These are phyloP conservation scores for Hippopotamyrus pictus DNA, from an alignment of 2,797 vertebrate species.

Conservation along the genomic window DNA sequence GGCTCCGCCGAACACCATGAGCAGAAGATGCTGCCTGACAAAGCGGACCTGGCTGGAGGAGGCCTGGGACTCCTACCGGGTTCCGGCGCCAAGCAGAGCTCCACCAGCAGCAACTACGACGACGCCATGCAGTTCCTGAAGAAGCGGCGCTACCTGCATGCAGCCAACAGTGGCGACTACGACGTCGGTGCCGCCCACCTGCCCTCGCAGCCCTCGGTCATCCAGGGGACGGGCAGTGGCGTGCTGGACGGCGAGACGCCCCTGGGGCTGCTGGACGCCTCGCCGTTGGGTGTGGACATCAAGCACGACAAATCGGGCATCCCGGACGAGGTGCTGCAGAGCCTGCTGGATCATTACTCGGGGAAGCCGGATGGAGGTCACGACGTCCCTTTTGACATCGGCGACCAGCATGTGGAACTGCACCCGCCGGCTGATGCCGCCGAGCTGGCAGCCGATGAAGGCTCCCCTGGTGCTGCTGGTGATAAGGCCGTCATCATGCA, in stretches of 20 bases:
- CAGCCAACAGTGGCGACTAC: constrained; percentile 70
- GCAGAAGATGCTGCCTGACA: constrained; percentile 67
- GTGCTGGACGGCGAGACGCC: constrained; percentile 76
- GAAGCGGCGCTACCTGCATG: constrained; percentile 91
- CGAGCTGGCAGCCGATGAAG: constrained; percentile 68
- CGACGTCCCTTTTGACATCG: constrained; percentile 78
- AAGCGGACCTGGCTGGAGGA: constrained; percentile 71
- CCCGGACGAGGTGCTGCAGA: constrained; percentile 94
- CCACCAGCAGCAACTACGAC: constrained; percentile 82
- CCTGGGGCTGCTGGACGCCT: constrained; percentile 75
- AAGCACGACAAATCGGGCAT: constrained; percentile 91
- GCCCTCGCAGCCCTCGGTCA: constrained; percentile 78
- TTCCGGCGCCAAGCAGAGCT: constrained; percentile 69
- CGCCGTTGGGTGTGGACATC: constrained; percentile 68
- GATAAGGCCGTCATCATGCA: constrained; percentile 88
- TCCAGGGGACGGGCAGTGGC: constrained; percentile 77
- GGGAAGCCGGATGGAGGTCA: constrained; percentile 80
- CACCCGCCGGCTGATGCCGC: constrained; percentile 50
- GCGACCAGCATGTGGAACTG: constrained; percentile 82
- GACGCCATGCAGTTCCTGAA: constrained; percentile 99
- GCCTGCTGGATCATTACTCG: constrained; percentile 90
- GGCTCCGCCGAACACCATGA: constrained; percentile 57
- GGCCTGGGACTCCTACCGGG: constrained; percentile 75
- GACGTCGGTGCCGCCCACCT: constrained; percentile 75
- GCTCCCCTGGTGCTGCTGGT: constrained; percentile 68